A percentile compares a stretch with the other conserved stretches of the same genome.
Conservation (phyloP, 2,797 vertebrate genomes). For the Cuniculus paca region DNA sequence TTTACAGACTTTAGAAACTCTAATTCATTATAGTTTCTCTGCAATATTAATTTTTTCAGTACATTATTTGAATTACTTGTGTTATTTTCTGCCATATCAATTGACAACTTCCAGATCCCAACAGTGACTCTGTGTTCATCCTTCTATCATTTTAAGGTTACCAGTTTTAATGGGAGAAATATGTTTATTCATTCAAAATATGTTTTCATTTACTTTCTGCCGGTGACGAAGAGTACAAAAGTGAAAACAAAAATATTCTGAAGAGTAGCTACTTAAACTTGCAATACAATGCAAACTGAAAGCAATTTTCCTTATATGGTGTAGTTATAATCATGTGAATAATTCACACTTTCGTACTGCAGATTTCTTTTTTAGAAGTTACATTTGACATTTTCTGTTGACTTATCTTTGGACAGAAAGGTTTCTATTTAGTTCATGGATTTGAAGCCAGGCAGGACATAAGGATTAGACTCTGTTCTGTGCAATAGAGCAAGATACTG, state of each 20-base stretch:
- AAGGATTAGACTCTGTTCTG: not conserved
- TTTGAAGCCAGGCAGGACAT: not conserved
- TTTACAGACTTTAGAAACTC: not conserved
- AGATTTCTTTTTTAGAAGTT: not conserved
- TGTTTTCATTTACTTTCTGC: slow-evolving; percentile 34
- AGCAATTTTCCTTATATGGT: slow-evolving; percentile 14
- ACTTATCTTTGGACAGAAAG: not conserved
- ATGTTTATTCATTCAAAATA: slow-evolving; percentile 27
- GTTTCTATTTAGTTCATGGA: not conserved
- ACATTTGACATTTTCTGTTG: not conserved
- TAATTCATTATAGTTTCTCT: not conserved
- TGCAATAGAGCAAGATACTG: not conserved
- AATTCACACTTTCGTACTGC: not conserved
- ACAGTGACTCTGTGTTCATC: not conserved
- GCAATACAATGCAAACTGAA: not conserved
- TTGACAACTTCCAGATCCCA: slow-evolving; percentile 6
- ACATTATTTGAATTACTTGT: not conserved
- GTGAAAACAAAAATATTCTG: slow-evolving; percentile 27
- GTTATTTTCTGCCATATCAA: slow-evolving; percentile 30
- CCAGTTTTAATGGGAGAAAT: slow-evolving; percentile 11
- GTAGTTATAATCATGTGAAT: slow-evolving; percentile 7
- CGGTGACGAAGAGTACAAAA: not conserved
- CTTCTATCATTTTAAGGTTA: slow-evolving; percentile 13
- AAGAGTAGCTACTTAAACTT: not conserved
- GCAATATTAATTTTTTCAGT: not conserved